A percentile compares a stretch with the other conserved stretches of the same genome.
phyloP scores from a whole-genome alignment of 2,888 invertebrate species.

The Apoderus coryli region DNA sequence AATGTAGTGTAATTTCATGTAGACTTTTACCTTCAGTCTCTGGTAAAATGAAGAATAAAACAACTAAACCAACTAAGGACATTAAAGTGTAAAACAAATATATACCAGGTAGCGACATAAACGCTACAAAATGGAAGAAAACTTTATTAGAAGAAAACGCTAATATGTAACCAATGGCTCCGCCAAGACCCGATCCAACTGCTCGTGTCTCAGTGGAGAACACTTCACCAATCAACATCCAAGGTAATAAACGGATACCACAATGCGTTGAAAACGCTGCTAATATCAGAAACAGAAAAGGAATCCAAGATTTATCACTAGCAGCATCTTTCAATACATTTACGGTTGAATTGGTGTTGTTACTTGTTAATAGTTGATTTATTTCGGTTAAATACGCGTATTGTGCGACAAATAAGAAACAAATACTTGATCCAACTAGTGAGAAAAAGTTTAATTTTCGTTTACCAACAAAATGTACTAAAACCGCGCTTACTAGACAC shows the following conservation, averaged over 20 bases:
- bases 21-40: conserved; percentile 69
- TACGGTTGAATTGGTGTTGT: conserved; percentile 1
- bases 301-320: conserved; percentile 43
- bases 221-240: conserved; percentile 68
- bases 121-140: conserved; percentile 47
- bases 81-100: conserved; percentile 52
- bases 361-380: conserved; percentile 16
- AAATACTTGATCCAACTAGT: conserved; percentile 46
- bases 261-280: conserved; percentile 56
- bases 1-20: conserved; percentile 53
- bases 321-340: neutral
- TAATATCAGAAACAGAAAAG: conserved; percentile 47
- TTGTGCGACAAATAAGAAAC: conserved; percentile 44
- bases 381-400: conserved; percentile 35
- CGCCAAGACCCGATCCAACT: conserved; percentile 53
- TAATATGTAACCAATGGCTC: conserved; percentile 58
- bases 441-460: conserved; percentile 52
- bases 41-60: conserved; percentile 53
- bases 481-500: conserved; percentile 45
- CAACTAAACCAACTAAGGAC: conserved; percentile 42
- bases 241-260: conserved; percentile 56
- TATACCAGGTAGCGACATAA: conserved; percentile 50
- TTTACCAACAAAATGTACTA: conserved; percentile 62
- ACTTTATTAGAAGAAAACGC: conserved; percentile 59
- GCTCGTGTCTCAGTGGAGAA: conserved; percentile 52